These are phyloP conservation scores for Tetragnatha versicolor DNA, from an alignment of 1,140 invertebrate genomes.

Conservation along the genomic window DNA sequence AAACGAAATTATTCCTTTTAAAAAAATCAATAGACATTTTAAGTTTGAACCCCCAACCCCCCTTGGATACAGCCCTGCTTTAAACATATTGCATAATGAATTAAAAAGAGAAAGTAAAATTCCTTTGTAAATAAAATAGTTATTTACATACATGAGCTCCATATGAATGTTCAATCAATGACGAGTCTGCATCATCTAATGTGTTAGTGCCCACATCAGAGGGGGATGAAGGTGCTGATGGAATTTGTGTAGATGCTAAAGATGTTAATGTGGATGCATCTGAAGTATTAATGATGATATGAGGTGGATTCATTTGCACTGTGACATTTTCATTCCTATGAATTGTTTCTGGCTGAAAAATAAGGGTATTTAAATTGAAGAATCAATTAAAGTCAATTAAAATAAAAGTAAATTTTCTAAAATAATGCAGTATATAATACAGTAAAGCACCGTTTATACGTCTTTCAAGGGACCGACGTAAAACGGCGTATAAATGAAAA, in stretches of 20 bases:
- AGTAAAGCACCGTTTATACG: too few species aligned
- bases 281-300: constrained; percentile 27
- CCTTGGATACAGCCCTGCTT: too few species aligned
- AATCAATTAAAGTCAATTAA: background rate
- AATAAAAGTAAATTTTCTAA: background rate
- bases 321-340: constrained; percentile 27
- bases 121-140: too few species aligned
- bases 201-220: background rate
- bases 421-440: too few species aligned
- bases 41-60: too few species aligned
- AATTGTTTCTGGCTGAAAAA: constrained; percentile 12
- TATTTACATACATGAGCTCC: constrained; percentile 23
- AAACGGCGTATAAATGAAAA: too few species aligned
- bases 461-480: too few species aligned
- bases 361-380: background rate
- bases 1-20: too few species aligned
- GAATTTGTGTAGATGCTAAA: constrained; percentile 44
- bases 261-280: constrained; percentile 31
- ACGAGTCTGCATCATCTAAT: background rate
- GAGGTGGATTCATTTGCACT: constrained; percentile 29
- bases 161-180: constrained; percentile 10
- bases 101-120: too few species aligned
- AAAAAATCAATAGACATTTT: too few species aligned
- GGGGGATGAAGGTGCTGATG: constrained; percentile 47
- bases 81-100: too few species aligned